A percentile compares a stretch with the other conserved stretches of the same genome.
Conservation (phyloP, 2,113 vertebrate species). For the Paradoxurus hermaphroditus region DNA sequence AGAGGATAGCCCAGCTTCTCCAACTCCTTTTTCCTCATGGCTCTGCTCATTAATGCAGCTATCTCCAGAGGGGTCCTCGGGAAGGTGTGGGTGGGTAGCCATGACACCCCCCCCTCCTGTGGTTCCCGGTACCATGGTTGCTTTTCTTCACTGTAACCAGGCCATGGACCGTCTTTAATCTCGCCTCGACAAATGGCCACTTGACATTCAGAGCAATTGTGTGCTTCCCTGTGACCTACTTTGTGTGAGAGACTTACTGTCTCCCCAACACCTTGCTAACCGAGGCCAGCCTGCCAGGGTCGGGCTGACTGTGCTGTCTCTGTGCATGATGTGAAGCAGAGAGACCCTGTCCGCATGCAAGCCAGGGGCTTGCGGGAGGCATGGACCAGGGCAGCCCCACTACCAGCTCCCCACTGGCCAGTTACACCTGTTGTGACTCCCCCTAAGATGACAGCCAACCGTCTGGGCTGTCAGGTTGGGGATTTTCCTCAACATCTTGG, state of each 20-base stretch:
- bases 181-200: neutral
- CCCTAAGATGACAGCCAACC: neutral
- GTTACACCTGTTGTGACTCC: neutral
- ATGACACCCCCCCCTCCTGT: neutral
- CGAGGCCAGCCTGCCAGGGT: neutral
- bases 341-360: neutral
- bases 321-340: neutral
- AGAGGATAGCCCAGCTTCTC: neutral
- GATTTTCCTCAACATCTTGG: neutral
- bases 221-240: conserved; percentile 42
- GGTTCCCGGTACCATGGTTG: neutral
- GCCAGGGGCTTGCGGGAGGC: neutral
- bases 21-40: neutral
- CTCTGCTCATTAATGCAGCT: neutral
- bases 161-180: neutral
- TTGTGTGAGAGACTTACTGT: neutral
- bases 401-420: neutral
- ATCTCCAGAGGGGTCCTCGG: neutral
- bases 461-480: neutral
- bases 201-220: neutral
- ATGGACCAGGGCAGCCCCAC: neutral
- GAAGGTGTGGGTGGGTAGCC: neutral
- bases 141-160: neutral
- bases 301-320: neutral
- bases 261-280: neutral